Evolutionary conservation across 2,888 invertebrate species (phyloP), one percentile per base, ranked within the genome.

Genomic region (Melanargia galathea): DNA sequence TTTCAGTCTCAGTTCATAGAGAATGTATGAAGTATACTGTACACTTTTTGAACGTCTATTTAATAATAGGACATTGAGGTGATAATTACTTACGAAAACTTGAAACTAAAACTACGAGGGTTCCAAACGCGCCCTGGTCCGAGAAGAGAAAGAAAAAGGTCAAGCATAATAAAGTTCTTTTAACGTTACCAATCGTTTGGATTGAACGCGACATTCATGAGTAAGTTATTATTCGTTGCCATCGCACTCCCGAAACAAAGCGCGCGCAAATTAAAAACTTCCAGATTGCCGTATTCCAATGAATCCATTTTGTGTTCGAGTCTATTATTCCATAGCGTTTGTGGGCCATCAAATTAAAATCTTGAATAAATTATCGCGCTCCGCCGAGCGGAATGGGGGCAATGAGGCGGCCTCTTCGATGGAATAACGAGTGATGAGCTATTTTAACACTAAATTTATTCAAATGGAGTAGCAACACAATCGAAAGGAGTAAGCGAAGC

Each of bases 321-420:
- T 46, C 55, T 65, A 61, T 61, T 63, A 63, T 67, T 59, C 63
- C 61, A 46, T 43, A 62, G 60, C 61, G 66, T 72, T 70, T 69
- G 70, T 66, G 68, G 72, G 70, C 68, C 70, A 76, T 75, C 69
- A 75, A 77, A 78, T 82, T 82, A 81, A 83, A 82, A 80, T 83
- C 76, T 80, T 80, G 82, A 81, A 83, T 83, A 82, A 82, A 81
- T 83, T 84, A 80, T 79, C 74, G 70, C 71, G 80, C 79, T 82
- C 66, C 73, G 68, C 69, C 63, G 73, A 72, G 80, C 74, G 71
- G 75, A 67, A 69, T 54, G 65, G 66, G 46, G 62, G 64, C 68
- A 69, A 69, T 69, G 70, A 68, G 69, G 71, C 70, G 63, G 49
- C 38, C 38, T 61, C 61, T 57, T 63, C 67, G 62, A 63, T 67